Evolutionary conservation across 53 echinoderm and acorn worm genomes (phyloP), one percentile per base, ranked within the genome.

Genomic region (Mesocentrotus franciscanus): DNA sequence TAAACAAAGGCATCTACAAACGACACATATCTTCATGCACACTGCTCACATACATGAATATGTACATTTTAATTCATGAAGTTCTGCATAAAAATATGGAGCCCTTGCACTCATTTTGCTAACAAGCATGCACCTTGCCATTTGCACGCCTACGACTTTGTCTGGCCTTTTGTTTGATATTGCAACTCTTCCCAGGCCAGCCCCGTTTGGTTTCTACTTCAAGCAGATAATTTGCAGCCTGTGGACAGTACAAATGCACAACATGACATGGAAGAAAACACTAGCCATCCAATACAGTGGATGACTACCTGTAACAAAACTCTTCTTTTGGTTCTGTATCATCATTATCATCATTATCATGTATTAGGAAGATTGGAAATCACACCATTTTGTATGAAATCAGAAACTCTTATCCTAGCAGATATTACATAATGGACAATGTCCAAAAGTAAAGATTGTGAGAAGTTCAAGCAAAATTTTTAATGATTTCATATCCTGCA

Each of bases 121-220:
- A 91, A 66, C 91, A 91, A 64, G 91, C 91, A 91, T 91, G 91
- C 91, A 91, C 66, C 91, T 64, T 92, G 92, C 74, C 92, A 71
- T 92, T 72, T 72, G 55, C 92, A 92, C 92, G 92, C 92, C 92
- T 92, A 92, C 92, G 91, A 92, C 75, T 66, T 92, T 92, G 92
- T 92, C 92, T 71, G 92, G 92, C 56, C 91, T 92, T 92, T 92
- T 92, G 92, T 92, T 92, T 92, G 76, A 49, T 72, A 92, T 92
- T 75, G 70, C 56, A 22, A 92, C 14, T 49, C 4, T 10, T 92
- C 92, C 92, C 92, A 92, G 92, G 92, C 34, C 76, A 75, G 92
- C 70, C 72, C 58, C 33, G 10, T 91, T 64, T 18, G 35, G 91
- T 91, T 91, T 91, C 66, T 66, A 91, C 56, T 91, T 91, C 17